phyloP scores from a whole-genome alignment of 2,797 vertebrate species.

The Halcyon chelicuti region DNA sequence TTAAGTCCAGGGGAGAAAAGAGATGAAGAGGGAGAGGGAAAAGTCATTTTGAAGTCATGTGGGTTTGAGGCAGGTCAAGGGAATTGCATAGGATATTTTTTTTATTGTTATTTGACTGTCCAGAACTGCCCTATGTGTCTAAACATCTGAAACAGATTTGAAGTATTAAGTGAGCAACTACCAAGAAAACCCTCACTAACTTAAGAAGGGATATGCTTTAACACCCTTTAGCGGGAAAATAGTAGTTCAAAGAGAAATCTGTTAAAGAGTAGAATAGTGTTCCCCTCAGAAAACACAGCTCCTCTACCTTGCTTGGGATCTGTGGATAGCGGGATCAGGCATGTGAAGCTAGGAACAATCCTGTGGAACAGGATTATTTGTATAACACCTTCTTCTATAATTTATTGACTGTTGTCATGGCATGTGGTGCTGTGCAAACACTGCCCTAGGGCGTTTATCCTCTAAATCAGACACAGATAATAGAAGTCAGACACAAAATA shows the following conservation, averaged over 20 bases:
- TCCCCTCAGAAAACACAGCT: neutral
- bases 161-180: constrained; percentile 14
- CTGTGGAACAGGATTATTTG: neutral
- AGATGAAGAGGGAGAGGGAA: neutral
- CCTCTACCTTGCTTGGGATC: neutral
- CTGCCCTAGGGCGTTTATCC: constrained; percentile 46
- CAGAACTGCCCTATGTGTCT: neutral
- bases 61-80: neutral
- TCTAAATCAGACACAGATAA: constrained; percentile 64
- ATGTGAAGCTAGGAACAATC: neutral
- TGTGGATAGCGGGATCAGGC: neutral
- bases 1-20: neutral
- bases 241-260: neutral
- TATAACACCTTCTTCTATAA: neutral
- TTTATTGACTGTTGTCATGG: constrained; percentile 53
- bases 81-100: neutral
- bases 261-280: neutral
- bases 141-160: neutral
- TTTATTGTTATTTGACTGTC: neutral
- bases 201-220: neutral
- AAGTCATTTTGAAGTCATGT: neutral
- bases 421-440: constrained; percentile 39
- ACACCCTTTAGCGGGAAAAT: neutral
- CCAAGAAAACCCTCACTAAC: neutral
- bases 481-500: constrained; percentile 47